Evolutionary conservation across 2,797 vertebrate genomes (phyloP), one percentile per base, ranked within the genome.

Genomic region (Notolabrus celidotus): DNA sequence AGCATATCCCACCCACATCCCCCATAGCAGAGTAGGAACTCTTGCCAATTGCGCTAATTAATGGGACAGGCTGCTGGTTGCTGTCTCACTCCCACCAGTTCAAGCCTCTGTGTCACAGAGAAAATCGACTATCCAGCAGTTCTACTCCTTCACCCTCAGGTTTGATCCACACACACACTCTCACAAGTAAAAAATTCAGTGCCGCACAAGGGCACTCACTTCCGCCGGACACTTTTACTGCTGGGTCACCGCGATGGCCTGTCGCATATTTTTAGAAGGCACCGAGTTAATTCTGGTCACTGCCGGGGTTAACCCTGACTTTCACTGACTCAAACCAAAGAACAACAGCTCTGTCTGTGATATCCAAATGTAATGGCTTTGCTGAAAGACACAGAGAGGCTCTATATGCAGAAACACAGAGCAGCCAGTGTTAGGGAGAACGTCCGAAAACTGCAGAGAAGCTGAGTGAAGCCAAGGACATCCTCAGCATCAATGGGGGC

Each of bases 21-120:
- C 88, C 75, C 60, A 65, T 57, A 84, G 79, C 80, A 58, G 73
- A 81, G 73, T 58, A 46, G 73, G 57, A 90, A 86, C 83, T 90
- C 80, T 73, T 75, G 86, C 88, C 91, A 93, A 91, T 88, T 93
- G 87, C 62, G 31, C 84, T 92, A 94, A 94, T 94, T 93, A 93
- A 89, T 90, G 25, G 65, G 83, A 89, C 85, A 86, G 74, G 71
- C 90, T 78, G 72, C 17, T 75, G 74, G 80, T 88, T 77, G 56
- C 77, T 65, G 64, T 80, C 64, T 17, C 70, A 58, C 74, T 80
- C 78, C 87, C 77, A 85, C 80, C 80, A 85, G 85, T 86, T 74
- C 78, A 82, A 45, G 75, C 80, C 87, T 87, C 79, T 15, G n/a
- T 70, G 81, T 83, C 67, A 49, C 74, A 57, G 31, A 83, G 71